Evolutionary conservation across 2,888 invertebrate species (phyloP), one percentile per base, ranked within the genome.

Genomic region (Loripinus fragilis): DNA sequence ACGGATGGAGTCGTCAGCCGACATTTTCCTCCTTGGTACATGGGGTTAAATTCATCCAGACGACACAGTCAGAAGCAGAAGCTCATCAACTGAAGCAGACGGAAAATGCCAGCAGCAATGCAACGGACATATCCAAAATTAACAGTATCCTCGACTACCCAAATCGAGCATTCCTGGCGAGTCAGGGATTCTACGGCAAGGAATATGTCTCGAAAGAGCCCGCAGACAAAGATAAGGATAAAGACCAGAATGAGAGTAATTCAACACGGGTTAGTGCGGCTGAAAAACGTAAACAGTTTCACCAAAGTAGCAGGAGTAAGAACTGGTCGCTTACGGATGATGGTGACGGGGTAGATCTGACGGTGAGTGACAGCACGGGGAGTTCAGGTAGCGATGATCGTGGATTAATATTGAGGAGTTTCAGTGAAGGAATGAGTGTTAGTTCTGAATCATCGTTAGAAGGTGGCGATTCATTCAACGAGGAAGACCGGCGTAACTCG

Each of bases 161-260:
- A 33, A 87, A 87, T 74, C 71, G 86, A 12, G 74, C 76, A 50
- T 85, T 72, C n/a, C 72, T 87, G 2, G 86, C 85, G 0, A 65
- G 72, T 42, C 87, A 87, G 52, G 87, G 87, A 12, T 87, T 77
- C 71, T 87, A 87, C 64, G 79, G 80, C 1, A 60, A 72, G 5
- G 74, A 79, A n/a, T 81, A 65, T 50, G 20, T 70, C 30, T 8
- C 35, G 15, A 68, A 65, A 35, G 70, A 69, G 0, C 25, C 48
- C 7, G 38, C 28, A 5, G 35, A 25, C 0, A 45, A 66, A 28
- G 23, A 23, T 1, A 45, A 48, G 48, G 50, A 3, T 25, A 65
- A 41, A 35, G 65, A 65, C 8, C 17, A 35, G 12, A 15, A 45
- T 28, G 20, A 25, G n/a, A 23, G n/a, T 15, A 30, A 64, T 10